phyloP scores from a whole-genome alignment of 1,140 invertebrate species.

The Diabrotica undecimpunctata region DNA sequence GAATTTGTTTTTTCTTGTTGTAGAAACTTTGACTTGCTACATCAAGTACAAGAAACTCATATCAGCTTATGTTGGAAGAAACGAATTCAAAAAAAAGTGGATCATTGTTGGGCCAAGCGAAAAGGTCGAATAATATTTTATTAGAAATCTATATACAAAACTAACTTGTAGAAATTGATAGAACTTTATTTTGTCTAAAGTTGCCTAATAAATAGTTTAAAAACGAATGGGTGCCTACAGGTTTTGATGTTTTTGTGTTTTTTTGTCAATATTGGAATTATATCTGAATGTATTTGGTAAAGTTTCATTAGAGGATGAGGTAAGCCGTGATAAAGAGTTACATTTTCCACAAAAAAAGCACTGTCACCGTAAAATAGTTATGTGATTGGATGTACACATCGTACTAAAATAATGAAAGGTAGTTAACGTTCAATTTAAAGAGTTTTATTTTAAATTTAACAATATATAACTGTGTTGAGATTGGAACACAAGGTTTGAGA shows the following conservation, averaged over 20 bases:
- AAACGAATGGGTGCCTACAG: background rate
- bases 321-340: too few species aligned
- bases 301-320: background rate
- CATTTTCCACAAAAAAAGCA: too few species aligned
- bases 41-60: slow-evolving; percentile 22
- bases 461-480: too few species aligned
- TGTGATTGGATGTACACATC: too few species aligned
- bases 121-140: background rate
- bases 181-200: background rate
- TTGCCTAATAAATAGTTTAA: background rate
- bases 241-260: background rate
- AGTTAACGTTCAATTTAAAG: too few species aligned
- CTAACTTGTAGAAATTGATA: slow-evolving; percentile 4
- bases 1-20: background rate
- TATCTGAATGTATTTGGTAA: slow-evolving; percentile 13
- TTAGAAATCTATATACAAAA: background rate
- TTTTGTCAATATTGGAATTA: background rate
- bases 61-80: slow-evolving; percentile 10
- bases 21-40: slow-evolving; percentile 16
- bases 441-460: too few species aligned
- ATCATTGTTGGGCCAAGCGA: background rate
- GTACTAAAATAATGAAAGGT: too few species aligned
- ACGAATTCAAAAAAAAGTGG: slow-evolving; percentile 15
- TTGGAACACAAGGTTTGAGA: too few species aligned
- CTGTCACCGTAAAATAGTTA: too few species aligned